phyloP scores from a whole-genome alignment of 2,797 vertebrate genomes.

The Anguilla marmorata region DNA sequence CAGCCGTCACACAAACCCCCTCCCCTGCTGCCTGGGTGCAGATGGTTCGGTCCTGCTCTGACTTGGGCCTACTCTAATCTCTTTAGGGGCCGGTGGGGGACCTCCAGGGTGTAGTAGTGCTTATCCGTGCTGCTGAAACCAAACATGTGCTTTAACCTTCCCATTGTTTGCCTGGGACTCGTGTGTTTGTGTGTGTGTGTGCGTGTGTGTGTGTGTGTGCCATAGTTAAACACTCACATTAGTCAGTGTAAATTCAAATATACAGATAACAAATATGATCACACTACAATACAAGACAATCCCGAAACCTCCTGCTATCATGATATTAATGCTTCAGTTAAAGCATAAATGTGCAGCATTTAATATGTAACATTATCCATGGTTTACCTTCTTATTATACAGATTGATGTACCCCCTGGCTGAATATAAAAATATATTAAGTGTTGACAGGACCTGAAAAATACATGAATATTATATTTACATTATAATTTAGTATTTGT shows the following conservation, averaged over 20 bases:
- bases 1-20: conserved; percentile 47
- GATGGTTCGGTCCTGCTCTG: conserved; percentile 64
- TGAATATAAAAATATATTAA: not conserved
- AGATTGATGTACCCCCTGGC: not conserved
- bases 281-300: conserved; percentile 1
- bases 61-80: conserved; percentile 67
- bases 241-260: not conserved
- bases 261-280: not conserved
- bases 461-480: not conserved
- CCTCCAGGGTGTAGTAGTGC: conserved; percentile 60
- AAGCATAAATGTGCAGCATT: not conserved
- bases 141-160: conserved; percentile 53
- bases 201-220: not conserved
- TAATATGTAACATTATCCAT: not conserved
- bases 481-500: not conserved
- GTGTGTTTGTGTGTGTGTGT: conserved; percentile 28
- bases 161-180: not conserved
- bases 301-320: not conserved
- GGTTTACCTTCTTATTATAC: not conserved
- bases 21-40: conserved; percentile 34
- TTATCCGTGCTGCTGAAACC: conserved; percentile 51
- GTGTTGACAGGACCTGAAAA: not conserved
- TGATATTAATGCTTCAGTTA: not conserved
- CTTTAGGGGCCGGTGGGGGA: conserved; percentile 60
- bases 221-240: not conserved